Evolutionary conservation across 2,888 invertebrate genomes (phyloP), one percentile per base, ranked within the genome.

Genomic region (Tetanocera ferruginea): DNA sequence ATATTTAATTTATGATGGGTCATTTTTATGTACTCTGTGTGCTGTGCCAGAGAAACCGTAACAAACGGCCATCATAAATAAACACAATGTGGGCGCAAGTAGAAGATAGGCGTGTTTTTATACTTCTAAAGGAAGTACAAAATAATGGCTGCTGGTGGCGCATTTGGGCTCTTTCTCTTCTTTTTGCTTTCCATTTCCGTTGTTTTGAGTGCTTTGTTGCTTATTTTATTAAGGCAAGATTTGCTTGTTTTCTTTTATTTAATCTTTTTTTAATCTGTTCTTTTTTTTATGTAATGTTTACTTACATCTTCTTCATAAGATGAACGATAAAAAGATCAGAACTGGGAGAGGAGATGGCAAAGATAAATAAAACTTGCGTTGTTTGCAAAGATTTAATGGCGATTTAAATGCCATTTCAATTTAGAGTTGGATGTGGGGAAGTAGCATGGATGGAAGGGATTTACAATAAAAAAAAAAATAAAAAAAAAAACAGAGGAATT

Each of bases 31-130:
- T 82, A 79, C 67, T 75, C 80, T 77, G n/a, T n/a, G n/a, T n/a
- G 85, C 84, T 85, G 85, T 86, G 87, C 86, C 87, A 85, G 84
- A 82, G 84, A 81, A 82, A 85, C 84, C 86, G 85, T 87, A 86
- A 87, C 88, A 87, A 87, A 87, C 85, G 86, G 87, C 84, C 84
- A 85, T 85, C 85, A 87, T 87, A 87, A 87, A 87, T 87, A 85
- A 85, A 83, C 81, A 82, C 83, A 81, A 80, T 85, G 80, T 85
- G 52, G 51, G 51, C 69, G 51, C 9, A 67, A 37, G n/a, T 19
- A 37, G 23, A 67, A 43, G 67, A 14, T 60, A 60, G 60, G 60
- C 60, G 28, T 60, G 60, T 1, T n/a, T n/a, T n/a, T n/a, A n/a
- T n/a, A n/a, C 11, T 6, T 17, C 17, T 1, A 28, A 9, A 11